These are phyloP conservation scores for Plagiodera versicolora DNA, from an alignment of 2,888 invertebrate species.

Conservation along the genomic window DNA sequence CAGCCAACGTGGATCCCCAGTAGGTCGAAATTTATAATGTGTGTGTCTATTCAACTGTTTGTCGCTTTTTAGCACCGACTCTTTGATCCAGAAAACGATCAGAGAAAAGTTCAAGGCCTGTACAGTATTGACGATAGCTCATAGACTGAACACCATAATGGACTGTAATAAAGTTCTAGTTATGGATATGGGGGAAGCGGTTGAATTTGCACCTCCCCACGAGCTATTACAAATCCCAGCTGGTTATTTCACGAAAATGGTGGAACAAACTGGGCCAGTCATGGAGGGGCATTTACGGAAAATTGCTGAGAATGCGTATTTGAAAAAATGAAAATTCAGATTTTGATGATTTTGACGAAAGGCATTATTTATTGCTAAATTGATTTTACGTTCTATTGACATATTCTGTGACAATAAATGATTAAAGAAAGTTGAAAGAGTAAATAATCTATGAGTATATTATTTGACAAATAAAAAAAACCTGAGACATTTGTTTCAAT, in stretches of 20 bases:
- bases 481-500: too few relatives aligned
- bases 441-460: too few relatives aligned
- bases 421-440: too few relatives aligned
- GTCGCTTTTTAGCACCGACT: conserved; percentile 64
- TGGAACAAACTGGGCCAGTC: conserved; percentile 48
- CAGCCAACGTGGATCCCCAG: conserved; percentile 88
- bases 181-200: conserved; percentile 59
- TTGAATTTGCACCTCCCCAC: conserved; percentile 60
- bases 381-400: too few relatives aligned
- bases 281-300: conserved; percentile 43
- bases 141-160: conserved; percentile 82
- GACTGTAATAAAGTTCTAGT: conserved; percentile 75
- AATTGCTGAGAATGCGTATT: conserved; percentile 36
- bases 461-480: too few relatives aligned
- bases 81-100: conserved; percentile 76
- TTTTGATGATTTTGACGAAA: too few relatives aligned
- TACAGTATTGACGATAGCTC: conserved; percentile 82
- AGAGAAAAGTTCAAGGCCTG: conserved; percentile 72
- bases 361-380: too few relatives aligned
- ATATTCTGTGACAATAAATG: too few relatives aligned
- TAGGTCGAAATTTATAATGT: conserved; percentile 53
- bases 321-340: background rate
- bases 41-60: background rate
- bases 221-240: conserved; percentile 46
- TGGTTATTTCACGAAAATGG: conserved; percentile 48